phyloP scores from a whole-genome alignment of 1,140 invertebrate genomes.

The Phymastichus coffea region DNA sequence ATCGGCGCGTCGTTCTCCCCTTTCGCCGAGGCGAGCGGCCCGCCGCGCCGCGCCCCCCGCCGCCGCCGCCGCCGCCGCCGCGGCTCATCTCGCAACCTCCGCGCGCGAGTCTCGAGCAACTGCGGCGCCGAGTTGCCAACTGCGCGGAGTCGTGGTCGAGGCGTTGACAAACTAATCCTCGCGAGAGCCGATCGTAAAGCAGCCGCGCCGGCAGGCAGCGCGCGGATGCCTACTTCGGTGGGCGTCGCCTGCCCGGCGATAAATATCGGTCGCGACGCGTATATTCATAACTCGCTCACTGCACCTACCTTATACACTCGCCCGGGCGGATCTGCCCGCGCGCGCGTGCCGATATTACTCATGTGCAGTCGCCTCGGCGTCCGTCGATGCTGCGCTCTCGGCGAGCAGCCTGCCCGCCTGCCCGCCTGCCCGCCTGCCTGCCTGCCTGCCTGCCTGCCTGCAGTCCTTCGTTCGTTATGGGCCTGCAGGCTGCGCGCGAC shows the following conservation, averaged over 20 bases:
- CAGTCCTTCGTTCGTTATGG: constrained; percentile 17
- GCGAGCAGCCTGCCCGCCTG: background rate
- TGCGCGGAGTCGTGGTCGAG: constrained; percentile 37
- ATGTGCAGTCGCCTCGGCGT: too few relatives aligned
- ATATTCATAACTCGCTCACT: constrained; percentile 38
- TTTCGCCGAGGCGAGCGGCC: too few relatives aligned
- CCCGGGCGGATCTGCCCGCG: too few relatives aligned
- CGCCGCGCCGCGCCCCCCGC: constrained; percentile 12
- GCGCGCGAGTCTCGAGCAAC: too few relatives aligned
- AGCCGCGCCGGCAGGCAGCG: constrained; percentile 45
- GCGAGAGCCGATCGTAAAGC: constrained; percentile 47
- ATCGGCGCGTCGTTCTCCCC: too few relatives aligned
- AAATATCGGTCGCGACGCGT: constrained; percentile 41
- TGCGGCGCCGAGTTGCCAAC: too few relatives aligned
- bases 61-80: too few relatives aligned
- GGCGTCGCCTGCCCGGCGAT: constrained; percentile 38
- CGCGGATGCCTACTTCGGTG: constrained; percentile 45
- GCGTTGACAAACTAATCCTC: constrained; percentile 55
- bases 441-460: too few relatives aligned
- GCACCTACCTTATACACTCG: too few relatives aligned
- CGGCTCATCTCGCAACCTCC: too few relatives aligned
- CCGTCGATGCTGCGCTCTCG: background rate
- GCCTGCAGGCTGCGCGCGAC: background rate
- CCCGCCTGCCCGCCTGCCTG: too few relatives aligned
- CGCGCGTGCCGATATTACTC: constrained; percentile 3